These are phyloP conservation scores for Acleris literana DNA, from an alignment of 2,888 invertebrate genomes.

Conservation along the genomic window DNA sequence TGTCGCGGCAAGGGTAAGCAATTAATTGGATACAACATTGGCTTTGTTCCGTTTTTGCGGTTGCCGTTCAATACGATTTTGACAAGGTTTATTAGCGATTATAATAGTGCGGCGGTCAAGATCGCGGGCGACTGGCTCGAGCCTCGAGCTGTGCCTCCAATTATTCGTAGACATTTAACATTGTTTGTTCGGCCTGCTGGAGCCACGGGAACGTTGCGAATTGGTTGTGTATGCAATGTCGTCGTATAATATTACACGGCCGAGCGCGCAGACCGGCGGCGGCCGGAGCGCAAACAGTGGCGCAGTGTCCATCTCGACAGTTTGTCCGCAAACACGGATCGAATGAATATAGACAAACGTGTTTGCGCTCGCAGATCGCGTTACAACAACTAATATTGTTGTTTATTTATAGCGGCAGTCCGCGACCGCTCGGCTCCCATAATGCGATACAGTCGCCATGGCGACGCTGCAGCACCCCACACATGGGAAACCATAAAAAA, in stretches of 20 bases:
- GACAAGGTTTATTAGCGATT: conserved; percentile 18
- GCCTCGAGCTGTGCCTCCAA: conserved; percentile 3
- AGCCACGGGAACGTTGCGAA: conserved; percentile 12
- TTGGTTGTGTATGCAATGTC: conserved; percentile 44
- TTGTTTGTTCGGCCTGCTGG: conserved; percentile 14
- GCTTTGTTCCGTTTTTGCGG: conserved; percentile 72
- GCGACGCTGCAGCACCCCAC: conserved; percentile 71
- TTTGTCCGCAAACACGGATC: conserved; percentile 77
- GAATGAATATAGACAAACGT: conserved; percentile 79
- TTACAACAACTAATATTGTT: conserved; percentile 76
- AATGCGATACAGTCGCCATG: conserved; percentile 79
- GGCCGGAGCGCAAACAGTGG: conserved; percentile 57
- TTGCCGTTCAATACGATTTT: conserved; percentile 55
- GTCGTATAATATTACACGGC: conserved; percentile 68
- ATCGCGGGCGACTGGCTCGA: conserved; percentile 8
- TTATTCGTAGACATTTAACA: conserved; percentile 21
- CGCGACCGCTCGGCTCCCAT: conserved; percentile 50
- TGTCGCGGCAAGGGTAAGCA: conserved; percentile 73
- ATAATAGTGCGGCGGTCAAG: conserved; percentile 26
- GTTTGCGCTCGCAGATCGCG: conserved; percentile 72
- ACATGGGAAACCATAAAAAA: conserved; percentile 78
- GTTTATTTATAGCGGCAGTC: conserved; percentile 59
- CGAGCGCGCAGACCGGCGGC: conserved; percentile 43
- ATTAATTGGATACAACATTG: conserved; percentile 72
- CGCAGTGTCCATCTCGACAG: conserved; percentile 72